Evolutionary conservation across 2,888 invertebrate species (phyloP).

Genomic region (Cetonia aurata): DNA sequence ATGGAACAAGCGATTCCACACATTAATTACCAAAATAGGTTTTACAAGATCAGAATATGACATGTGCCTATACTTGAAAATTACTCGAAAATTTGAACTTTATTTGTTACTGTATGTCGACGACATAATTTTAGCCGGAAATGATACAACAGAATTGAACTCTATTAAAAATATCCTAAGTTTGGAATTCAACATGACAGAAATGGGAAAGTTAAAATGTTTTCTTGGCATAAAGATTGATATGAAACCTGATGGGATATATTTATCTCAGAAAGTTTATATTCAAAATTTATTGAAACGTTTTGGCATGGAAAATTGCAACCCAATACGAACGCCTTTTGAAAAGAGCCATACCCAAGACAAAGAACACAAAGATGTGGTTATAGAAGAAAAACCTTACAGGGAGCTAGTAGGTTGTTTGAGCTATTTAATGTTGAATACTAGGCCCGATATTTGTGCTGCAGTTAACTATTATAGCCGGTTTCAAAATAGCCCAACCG

Average conservation of each 20-base stretch:
- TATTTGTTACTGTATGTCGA: slow-evolving; percentile 55
- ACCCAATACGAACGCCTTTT: slow-evolving; percentile 51
- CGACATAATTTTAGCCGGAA: slow-evolving; percentile 51
- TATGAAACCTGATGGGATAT: slow-evolving; percentile 47
- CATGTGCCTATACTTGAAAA: no score
- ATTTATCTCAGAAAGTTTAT: slow-evolving; percentile 53
- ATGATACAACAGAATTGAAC: no score
- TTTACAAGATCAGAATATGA: no score
- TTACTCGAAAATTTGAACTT: slow-evolving; percentile 10
- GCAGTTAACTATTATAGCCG: slow-evolving; percentile 44
- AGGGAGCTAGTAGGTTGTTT: slow-evolving; percentile 42
- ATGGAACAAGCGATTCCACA: no score
- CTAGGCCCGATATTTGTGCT: slow-evolving; percentile 36
- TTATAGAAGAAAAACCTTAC: slow-evolving; percentile 18
- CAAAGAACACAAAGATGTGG: slow-evolving; percentile 16
- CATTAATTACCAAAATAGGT: no score
- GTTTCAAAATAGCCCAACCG: slow-evolving; percentile 30
- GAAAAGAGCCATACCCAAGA: slow-evolving; percentile 42
- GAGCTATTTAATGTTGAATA: slow-evolving; percentile 28
- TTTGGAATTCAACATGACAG: slow-evolving; percentile 53
- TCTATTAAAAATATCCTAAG: no score
- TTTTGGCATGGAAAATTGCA: slow-evolving; percentile 55
- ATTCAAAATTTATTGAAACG: slow-evolving; percentile 51
- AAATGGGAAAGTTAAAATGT: slow-evolving; percentile 51
- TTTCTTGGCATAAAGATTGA: slow-evolving; percentile 55